Conservation (phyloP, 2,888 invertebrate genomes). For the Drosophila atripex region DNA sequence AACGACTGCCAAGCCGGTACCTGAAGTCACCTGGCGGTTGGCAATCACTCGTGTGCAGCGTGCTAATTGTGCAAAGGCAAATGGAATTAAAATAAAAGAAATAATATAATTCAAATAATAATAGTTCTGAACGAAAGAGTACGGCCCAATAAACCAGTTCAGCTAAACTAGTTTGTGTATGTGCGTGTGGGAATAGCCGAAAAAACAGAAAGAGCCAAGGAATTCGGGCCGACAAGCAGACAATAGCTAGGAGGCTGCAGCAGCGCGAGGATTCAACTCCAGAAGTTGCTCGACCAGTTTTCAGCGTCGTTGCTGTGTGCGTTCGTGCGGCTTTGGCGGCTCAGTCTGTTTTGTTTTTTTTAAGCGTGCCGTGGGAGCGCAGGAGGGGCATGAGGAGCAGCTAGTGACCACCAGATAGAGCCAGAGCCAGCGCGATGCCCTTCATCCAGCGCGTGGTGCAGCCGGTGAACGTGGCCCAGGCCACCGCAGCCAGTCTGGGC, state of each 20-base stretch:
- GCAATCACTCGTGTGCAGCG: conserved; percentile 44
- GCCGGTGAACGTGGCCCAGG: conserved; percentile 90
- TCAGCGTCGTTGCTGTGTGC: conserved; percentile 10
- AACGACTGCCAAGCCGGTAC: conserved; percentile 71
- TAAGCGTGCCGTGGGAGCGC: conserved; percentile 24
- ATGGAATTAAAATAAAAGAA: not conserved
- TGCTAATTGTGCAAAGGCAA: conserved; percentile 38
- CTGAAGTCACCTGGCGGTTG: conserved; percentile 60
- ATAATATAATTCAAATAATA: not conserved
- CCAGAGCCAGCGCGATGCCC: conserved; percentile 87
- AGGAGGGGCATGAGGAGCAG: conserved; percentile 39
- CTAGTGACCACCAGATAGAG: conserved; percentile 35
- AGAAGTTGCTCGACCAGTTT: conserved; percentile 80
- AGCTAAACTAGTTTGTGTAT: conserved; percentile 62
- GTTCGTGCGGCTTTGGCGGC: conserved; percentile 15
- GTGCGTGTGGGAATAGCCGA: conserved; percentile 34
- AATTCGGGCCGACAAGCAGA: conserved; percentile 65
- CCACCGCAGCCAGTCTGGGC: conserved; percentile 69
- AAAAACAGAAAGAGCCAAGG: conserved; percentile 50
- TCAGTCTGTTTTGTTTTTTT: conserved; percentile 25
- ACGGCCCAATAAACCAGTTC: conserved; percentile 42
- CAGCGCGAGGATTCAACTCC: conserved; percentile 65
- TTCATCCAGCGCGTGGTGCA: conserved; percentile 93
- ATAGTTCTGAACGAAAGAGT: conserved; percentile 36
- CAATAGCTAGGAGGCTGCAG: conserved; percentile 60